These are phyloP conservation scores for Aselliscus stoliczkanus DNA, from an alignment of 2,797 vertebrate species.

Conservation along the genomic window DNA sequence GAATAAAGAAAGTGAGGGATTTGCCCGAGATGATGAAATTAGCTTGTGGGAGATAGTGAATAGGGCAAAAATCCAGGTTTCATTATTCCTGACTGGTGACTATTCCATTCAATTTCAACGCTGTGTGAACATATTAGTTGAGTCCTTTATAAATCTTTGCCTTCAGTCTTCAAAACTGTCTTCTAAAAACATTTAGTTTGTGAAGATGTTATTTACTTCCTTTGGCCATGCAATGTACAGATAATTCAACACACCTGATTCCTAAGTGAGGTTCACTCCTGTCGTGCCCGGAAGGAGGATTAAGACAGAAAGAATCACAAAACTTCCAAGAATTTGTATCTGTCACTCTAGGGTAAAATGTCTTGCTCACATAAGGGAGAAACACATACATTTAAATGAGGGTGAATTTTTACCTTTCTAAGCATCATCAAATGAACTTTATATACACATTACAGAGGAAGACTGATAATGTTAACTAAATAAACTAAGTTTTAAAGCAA, in stretches of 20 bases:
- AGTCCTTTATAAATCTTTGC: not conserved
- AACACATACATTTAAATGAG: not conserved
- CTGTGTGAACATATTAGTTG: not conserved
- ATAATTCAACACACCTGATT: not conserved
- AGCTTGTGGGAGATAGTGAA: not conserved
- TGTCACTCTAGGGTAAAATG: not conserved
- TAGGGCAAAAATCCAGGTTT: not conserved
- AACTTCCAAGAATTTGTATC: not conserved
- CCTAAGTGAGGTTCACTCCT: not conserved
- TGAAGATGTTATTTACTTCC: not conserved
- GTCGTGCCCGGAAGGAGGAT: not conserved
- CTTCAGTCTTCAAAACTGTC: not conserved
- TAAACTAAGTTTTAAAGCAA: not conserved
- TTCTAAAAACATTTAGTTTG: not conserved
- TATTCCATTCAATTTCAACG: not conserved
- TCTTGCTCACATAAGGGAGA: not conserved
- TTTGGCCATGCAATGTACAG: not conserved
- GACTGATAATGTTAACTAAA: not conserved
- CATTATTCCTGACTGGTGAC: not conserved
- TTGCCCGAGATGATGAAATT: not conserved
- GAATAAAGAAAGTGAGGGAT: fast-evolving
- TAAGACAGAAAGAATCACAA: not conserved
- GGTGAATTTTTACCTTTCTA: not conserved
- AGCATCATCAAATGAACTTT: not conserved
- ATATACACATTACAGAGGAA: not conserved